Evolutionary conservation across 2,113 vertebrate species (phyloP).

Genomic region (Furnarius figulus): DNA sequence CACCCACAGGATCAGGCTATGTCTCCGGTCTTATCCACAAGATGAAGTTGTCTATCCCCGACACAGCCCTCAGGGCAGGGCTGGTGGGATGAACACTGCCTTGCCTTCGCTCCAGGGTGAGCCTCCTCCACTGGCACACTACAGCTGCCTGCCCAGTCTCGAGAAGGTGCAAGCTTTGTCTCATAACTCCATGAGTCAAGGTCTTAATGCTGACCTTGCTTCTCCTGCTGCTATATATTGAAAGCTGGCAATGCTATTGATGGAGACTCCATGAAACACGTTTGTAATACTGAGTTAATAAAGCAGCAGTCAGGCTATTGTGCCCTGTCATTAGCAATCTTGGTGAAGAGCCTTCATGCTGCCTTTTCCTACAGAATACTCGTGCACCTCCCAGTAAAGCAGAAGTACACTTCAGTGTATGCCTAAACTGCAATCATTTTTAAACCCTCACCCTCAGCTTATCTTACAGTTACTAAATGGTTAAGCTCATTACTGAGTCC

Average conservation of each 20-base stretch:
- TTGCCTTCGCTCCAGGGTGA: neutral
- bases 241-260: neutral
- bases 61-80: neutral
- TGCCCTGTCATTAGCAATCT: neutral
- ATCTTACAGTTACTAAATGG: neutral
- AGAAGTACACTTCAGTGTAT: neutral
- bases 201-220: neutral
- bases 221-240: neutral
- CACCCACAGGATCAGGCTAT: neutral
- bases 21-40: neutral
- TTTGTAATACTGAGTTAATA: neutral
- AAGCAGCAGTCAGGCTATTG: neutral
- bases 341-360: neutral
- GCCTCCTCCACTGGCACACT: neutral
- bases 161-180: neutral
- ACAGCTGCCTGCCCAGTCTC: neutral
- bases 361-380: neutral
- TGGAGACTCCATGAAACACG: neutral
- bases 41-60: neutral
- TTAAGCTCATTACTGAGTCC: neutral
- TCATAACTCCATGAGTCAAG: neutral
- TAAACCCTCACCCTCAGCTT: neutral
- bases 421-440: neutral
- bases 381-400: neutral
- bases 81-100: neutral